Evolutionary conservation across 1,140 invertebrate genomes (phyloP), one percentile per base, ranked within the genome.

Genomic region (Achatina immaculata): DNA sequence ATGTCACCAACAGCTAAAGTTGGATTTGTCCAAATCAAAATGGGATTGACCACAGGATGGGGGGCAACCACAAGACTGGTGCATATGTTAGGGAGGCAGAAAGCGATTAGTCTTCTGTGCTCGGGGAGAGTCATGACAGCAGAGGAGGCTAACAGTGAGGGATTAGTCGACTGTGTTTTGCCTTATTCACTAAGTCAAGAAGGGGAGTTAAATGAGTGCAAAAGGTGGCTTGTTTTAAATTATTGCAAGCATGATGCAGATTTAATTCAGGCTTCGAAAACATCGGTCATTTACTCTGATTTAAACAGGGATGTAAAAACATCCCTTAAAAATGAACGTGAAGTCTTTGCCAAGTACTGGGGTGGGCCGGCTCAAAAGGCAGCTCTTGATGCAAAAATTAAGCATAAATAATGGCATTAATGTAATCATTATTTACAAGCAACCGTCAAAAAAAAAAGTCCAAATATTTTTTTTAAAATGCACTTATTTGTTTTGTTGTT

Each of bases 21-120:
- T 73, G 92, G 92, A 21, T 94, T 93, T 86, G 93, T 94, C n/a
- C 93, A 94, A 80, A 91, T 89, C 0, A 90, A 89, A 84, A 92
- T 94, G 92, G 94, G 93, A 16, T 88, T 94, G 0, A 90, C 90
- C 6, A 91, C 94, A 6, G 94, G 93, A 1, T 94, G 92, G 92
- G 94, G 93, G 34, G 93, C 93, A 1, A 92, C 91, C 16, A 91
- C 90, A 3, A 85, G 92, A 6, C 89, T 94, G 28, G 86, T 90
- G 0, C 78, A 89, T 55, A 84, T 93, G 6, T 48, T 94, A 21
- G 93, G 93, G 0, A 82, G 86, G 36, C 85, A 82, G 28, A 90
- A 87, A 48, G 92, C 93, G 0, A 85, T 94, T 66, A 89, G 93
- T 28, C 69, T 94, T 14, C 83, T 94, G 1, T 68, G 89, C 42